phyloP scores from a whole-genome alignment of 2,113 vertebrate species.

The Poeciliopsis prolifica region DNA sequence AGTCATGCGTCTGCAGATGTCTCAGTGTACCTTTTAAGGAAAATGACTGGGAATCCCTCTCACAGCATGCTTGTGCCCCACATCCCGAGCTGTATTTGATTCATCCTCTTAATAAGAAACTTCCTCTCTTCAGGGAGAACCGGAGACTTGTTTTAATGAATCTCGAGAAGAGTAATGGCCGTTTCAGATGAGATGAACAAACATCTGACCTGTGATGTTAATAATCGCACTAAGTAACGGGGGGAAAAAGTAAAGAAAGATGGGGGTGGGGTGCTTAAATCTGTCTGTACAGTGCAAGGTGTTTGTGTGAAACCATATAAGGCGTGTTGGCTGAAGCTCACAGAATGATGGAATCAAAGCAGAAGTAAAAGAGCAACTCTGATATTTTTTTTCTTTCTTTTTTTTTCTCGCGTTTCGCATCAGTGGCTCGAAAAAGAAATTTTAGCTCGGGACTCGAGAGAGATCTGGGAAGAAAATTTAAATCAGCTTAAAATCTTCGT shows the following conservation, averaged over 20 bases:
- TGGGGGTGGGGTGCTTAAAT: conserved; percentile 21
- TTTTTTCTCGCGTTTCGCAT: neutral
- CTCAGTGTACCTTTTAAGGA: conserved; percentile 56
- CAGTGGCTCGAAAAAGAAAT: neutral
- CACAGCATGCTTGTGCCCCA: conserved; percentile 55
- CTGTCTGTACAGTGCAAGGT: conserved; percentile 31
- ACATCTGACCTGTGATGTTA: conserved; percentile 52
- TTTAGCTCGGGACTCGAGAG: neutral
- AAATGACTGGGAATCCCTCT: conserved; percentile 25
- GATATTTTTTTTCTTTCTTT: too few species aligned
- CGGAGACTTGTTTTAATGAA: conserved; percentile 65
- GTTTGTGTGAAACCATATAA: conserved; percentile 23
- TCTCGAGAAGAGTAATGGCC: conserved; percentile 60
- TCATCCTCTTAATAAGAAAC: conserved; percentile 76
- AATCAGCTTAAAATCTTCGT: neutral
- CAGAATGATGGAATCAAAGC: conserved; percentile 28
- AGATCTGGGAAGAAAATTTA: neutral
- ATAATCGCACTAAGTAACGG: conserved; percentile 59
- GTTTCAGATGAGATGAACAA: conserved; percentile 62
- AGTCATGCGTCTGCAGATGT: conserved; percentile 42
- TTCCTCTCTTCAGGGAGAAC: conserved; percentile 65
- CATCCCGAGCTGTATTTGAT: conserved; percentile 63
- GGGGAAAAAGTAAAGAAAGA: conserved; percentile 21
- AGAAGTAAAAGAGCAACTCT: conserved; percentile 53
- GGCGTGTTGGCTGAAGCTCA: conserved; percentile 18